A percentile compares a stretch with the other conserved stretches of the same genome.
phyloP scores from a whole-genome alignment of 2,888 invertebrate species.

The Cheilosia vulpina region DNA sequence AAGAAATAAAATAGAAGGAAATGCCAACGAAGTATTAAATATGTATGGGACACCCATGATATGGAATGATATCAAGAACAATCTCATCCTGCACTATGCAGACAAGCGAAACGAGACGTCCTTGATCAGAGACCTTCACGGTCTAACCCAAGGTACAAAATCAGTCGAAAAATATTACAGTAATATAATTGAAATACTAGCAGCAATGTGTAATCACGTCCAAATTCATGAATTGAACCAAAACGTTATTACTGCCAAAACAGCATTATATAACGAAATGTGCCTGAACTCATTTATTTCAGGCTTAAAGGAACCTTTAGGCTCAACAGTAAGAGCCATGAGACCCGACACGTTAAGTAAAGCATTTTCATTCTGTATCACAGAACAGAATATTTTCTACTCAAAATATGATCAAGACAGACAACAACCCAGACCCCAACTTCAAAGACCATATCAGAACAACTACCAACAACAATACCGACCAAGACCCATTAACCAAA shows the following conservation, averaged over 20 bases:
- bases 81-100: constrained; percentile 19
- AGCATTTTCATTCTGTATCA: too few relatives aligned
- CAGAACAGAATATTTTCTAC: constrained; percentile 26
- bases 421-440: constrained; percentile 13
- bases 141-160: constrained; percentile 7
- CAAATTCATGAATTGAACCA: constrained; percentile 36
- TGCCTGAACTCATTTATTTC: too few relatives aligned
- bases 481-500: constrained; percentile 3
- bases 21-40: too few relatives aligned
- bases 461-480: background rate
- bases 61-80: too few relatives aligned
- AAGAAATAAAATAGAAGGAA: too few relatives aligned
- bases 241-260: constrained; percentile 5
- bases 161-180: constrained; percentile 34
- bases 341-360: too few relatives aligned
- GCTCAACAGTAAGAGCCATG: too few relatives aligned
- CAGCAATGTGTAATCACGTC: constrained; percentile 45
- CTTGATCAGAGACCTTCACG: constrained; percentile 19
- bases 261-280: too few relatives aligned
- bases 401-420: constrained; percentile 22
- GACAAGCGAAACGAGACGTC: constrained; percentile 22
- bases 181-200: constrained; percentile 49
- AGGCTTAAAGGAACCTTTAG: too few relatives aligned
- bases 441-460: constrained; percentile 1
- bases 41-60: too few relatives aligned